phyloP scores from a whole-genome alignment of 2,888 invertebrate species.

The Lamproptera curius region DNA sequence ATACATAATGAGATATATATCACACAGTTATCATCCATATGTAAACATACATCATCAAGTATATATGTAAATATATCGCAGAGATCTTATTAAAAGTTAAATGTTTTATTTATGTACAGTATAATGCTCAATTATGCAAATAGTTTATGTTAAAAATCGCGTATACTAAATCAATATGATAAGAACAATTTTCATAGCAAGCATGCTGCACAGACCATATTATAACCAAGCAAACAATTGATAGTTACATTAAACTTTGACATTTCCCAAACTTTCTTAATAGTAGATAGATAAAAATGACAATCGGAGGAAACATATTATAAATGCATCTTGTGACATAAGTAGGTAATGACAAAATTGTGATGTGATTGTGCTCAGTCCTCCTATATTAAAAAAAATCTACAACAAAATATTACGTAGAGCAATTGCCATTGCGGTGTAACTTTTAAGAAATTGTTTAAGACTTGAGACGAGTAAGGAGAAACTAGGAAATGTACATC shows the following conservation, averaged over 20 bases:
- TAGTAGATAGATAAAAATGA: constrained; percentile 2
- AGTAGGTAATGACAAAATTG: constrained; percentile 6
- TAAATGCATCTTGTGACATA: constrained; percentile 16
- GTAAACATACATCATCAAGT: not conserved
- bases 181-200: no score
- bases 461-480: not conserved
- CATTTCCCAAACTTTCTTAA: constrained; percentile 4
- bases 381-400: not conserved
- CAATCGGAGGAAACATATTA: constrained; percentile 1
- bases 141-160: no score
- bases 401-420: not conserved
- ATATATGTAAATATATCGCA: constrained; percentile 6
- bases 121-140: no score
- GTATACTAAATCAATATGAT: no score
- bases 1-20: not conserved
- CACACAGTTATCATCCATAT: constrained; percentile 8
- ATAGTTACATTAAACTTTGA: constrained; percentile 11
- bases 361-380: constrained; percentile 10
- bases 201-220: no score
- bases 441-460: not conserved
- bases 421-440: not conserved
- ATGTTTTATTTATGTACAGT: no score
- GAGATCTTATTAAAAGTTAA: constrained; percentile 9
- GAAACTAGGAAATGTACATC: not conserved
- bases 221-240: no score